These are phyloP conservation scores for Tauraco erythrolophus DNA, from an alignment of 2,113 vertebrate genomes.

Conservation along the genomic window DNA sequence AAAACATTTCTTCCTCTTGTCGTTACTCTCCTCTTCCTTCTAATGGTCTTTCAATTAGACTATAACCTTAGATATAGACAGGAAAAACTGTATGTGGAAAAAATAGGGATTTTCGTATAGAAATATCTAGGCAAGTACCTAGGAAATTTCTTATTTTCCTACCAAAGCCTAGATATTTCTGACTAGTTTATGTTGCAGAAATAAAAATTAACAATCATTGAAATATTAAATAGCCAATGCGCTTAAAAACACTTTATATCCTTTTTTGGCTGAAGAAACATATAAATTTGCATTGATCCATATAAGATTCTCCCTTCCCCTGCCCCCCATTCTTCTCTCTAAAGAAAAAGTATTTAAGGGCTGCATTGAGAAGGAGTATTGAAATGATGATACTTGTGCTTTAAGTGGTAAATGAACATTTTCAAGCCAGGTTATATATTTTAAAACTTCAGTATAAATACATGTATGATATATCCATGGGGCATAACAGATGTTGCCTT, in stretches of 20 bases:
- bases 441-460: not conserved
- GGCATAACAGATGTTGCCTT: not conserved
- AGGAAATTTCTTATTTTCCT: no score
- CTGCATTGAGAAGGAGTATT: not conserved
- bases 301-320: no score
- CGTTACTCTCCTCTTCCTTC: not conserved
- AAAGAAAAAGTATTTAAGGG: not conserved
- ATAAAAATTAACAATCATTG: not conserved
- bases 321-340: not conserved
- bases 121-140: not conserved
- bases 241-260: not conserved
- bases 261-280: not conserved
- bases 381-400: not conserved
- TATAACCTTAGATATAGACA: not conserved
- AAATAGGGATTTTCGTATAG: rapidly evolving
- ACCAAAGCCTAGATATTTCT: no score
- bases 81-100: not conserved
- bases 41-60: not conserved
- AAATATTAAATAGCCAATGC: not conserved
- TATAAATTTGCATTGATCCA: not conserved
- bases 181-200: not conserved
- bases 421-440: not conserved
- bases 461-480: not conserved
- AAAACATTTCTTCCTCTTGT: not conserved
- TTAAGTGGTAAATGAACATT: not conserved